Percentiles rank a stretch among this genome's conserved stretches.
phyloP scores from a whole-genome alignment of 2,797 vertebrate genomes.

The Anniella stebbinsi region DNA sequence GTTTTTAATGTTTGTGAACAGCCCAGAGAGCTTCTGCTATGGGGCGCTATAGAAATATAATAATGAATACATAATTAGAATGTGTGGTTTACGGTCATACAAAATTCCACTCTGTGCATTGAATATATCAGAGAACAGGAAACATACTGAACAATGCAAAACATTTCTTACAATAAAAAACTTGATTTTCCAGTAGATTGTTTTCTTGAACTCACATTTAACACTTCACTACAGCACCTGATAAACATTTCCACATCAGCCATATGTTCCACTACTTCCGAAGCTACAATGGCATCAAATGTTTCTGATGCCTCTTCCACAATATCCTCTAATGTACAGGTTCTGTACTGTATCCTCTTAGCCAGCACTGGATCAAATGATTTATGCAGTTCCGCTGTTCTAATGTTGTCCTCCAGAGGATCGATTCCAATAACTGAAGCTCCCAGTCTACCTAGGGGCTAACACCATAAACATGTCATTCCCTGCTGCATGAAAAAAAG shows the following conservation, averaged over 20 bases:
- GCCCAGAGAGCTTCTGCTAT: no score
- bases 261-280: slow-evolving; percentile 97
- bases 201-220: slow-evolving; percentile 87
- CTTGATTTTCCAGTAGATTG: background rate
- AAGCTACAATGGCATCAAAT: slow-evolving; percentile 93
- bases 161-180: background rate
- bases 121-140: background rate
- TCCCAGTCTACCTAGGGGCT: slow-evolving; percentile 97
- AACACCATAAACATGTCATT: slow-evolving; percentile 59
- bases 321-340: slow-evolving; percentile 90
- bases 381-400: slow-evolving; percentile 88
- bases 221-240: slow-evolving; percentile 86
- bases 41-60: no score
- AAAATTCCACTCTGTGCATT: background rate
- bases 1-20: no score
- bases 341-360: slow-evolving; percentile 85
- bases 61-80: background rate
- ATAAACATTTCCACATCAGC: slow-evolving; percentile 89
- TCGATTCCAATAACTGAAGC: slow-evolving; percentile 92
- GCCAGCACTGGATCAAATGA: slow-evolving; percentile 88
- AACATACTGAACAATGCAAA: background rate
- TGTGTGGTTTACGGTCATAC: background rate
- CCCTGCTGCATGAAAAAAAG: slow-evolving; percentile 56
- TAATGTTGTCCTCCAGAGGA: slow-evolving; percentile 91
- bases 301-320: slow-evolving; percentile 76